A percentile compares a stretch with the other conserved stretches of the same genome.
Conservation (phyloP, 2,797 vertebrate genomes). For the Enteromius mattozi region DNA sequence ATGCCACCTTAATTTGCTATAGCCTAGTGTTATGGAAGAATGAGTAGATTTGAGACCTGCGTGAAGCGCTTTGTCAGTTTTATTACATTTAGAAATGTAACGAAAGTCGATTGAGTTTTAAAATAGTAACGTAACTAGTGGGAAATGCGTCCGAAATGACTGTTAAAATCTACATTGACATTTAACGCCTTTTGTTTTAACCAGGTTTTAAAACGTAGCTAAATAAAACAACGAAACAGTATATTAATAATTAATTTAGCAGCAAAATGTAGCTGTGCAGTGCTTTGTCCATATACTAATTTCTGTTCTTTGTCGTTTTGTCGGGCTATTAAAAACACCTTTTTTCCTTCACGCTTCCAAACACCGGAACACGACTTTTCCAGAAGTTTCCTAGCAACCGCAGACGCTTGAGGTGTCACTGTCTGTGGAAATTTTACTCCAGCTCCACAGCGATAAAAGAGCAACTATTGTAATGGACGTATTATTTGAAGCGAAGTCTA, state of each 20-base stretch:
- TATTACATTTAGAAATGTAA: not conserved
- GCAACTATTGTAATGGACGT: slow-evolving; percentile 64
- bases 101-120: not conserved
- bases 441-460: not conserved
- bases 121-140: not conserved
- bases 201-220: not conserved
- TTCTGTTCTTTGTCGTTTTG: not conserved
- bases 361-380: not conserved
- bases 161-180: not conserved
- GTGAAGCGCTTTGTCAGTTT: not conserved
- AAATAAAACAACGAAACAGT: not conserved
- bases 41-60: not conserved
- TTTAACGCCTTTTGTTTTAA: not conserved
- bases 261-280: not conserved
- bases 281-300: not conserved
- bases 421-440: not conserved
- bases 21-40: not conserved
- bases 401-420: slow-evolving; percentile 8
- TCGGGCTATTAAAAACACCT: not conserved
- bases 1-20: not conserved
- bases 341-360: not conserved
- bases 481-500: slow-evolving; percentile 55
- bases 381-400: slow-evolving; percentile 10
- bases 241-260: not conserved
- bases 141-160: not conserved